Evolutionary conservation across 1,140 invertebrate species (phyloP).

Genomic region (Macrosteles quadrilineatus): DNA sequence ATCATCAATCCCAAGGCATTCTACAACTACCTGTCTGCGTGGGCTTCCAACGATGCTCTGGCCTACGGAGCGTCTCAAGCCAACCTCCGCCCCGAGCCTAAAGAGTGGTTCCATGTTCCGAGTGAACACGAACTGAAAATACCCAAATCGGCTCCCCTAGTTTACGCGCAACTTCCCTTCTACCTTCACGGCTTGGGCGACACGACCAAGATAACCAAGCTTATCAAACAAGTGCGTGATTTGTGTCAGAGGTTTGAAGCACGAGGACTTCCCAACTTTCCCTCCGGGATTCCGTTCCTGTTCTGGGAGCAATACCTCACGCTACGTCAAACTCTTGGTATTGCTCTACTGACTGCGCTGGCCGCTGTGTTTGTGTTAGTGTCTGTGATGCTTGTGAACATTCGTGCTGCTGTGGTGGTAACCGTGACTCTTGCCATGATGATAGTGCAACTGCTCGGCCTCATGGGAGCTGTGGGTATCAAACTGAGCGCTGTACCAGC

Average conservation of each 20-base stretch:
- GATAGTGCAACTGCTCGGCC: constrained; percentile 82
- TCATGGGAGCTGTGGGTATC: constrained; percentile 84
- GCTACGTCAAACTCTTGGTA: constrained; percentile 71
- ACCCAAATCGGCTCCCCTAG: constrained; percentile 87
- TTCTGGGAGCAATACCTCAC: constrained; percentile 98
- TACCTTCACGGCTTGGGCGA: constrained; percentile 79
- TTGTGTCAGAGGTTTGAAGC: constrained; percentile 86
- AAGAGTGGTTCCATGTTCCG: constrained; percentile 76
- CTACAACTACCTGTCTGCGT: constrained; percentile 97
- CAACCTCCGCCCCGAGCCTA: constrained; percentile 83
- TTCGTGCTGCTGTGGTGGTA: constrained; percentile 80
- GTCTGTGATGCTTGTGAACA: constrained; percentile 71
- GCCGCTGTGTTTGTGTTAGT: constrained; percentile 72
- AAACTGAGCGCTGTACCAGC: constrained; percentile 89
- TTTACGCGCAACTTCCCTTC: constrained; percentile 95
- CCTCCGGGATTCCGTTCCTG: constrained; percentile 92
- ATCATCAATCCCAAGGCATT: constrained; percentile 96
- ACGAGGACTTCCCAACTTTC: constrained; percentile 92
- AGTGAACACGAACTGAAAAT: constrained; percentile 85
- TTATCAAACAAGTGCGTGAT: constrained; percentile 78
- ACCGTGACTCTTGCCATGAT: constrained; percentile 70
- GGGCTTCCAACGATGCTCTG: constrained; percentile 91
- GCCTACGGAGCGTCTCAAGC: constrained; percentile 91
- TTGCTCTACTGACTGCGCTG: constrained; percentile 79
- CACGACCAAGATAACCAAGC: constrained; percentile 82